Conservation (phyloP, 1,140 invertebrate genomes). For the Hormaphis cornu region DNA sequence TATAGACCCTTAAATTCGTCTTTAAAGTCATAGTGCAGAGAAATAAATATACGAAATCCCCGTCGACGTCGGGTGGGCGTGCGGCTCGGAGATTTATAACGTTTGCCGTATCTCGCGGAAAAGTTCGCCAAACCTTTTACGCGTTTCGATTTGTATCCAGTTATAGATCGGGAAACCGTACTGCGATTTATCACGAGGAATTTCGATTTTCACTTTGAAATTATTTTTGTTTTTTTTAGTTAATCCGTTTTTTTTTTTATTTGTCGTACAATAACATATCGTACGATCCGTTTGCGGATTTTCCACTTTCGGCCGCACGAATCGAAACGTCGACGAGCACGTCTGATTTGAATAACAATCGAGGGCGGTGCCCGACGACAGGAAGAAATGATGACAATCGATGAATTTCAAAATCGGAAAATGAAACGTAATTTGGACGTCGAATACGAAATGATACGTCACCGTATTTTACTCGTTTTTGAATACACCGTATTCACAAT, state of each 20-base stretch:
- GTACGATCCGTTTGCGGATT: neutral
- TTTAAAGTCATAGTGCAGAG: constrained; percentile 3
- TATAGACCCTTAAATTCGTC: constrained; percentile 19
- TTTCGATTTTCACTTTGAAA: neutral
- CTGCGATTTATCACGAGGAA: constrained; percentile 9
- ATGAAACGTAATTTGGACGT: constrained; percentile 12
- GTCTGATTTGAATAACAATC: constrained; percentile 25
- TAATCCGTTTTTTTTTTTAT: neutral
- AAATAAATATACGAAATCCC: neutral
- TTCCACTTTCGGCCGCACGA: neutral
- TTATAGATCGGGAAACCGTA: neutral
- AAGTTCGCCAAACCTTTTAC: constrained; percentile 26
- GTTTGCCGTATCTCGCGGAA: neutral
- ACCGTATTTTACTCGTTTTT: neutral
- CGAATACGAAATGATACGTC: neutral
- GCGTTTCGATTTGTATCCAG: constrained; percentile 20
- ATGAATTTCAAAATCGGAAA: constrained; percentile 14
- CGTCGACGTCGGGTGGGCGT: constrained; percentile 1
- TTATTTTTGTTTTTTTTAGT: neutral
- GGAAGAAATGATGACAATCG: constrained; percentile 15
- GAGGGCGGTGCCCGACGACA: neutral
- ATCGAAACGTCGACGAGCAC: neutral
- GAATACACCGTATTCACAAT: neutral
- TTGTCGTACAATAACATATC: neutral
- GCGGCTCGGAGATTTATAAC: constrained; percentile 1